Conservation (phyloP, 2,113 vertebrate genomes). For the Tupaia chinensis region DNA sequence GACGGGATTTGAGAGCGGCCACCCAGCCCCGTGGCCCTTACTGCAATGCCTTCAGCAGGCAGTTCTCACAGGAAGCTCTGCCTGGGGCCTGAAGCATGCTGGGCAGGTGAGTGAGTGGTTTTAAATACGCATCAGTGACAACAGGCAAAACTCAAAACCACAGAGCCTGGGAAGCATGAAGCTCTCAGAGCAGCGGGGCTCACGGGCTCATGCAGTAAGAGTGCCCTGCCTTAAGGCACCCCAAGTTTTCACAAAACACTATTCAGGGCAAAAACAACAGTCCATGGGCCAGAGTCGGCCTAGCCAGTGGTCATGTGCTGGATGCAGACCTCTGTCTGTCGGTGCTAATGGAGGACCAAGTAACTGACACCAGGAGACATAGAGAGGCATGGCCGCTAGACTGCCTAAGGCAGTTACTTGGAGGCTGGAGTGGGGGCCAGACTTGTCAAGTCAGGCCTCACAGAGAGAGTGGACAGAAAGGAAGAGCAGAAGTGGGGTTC, state of each 20-base stretch:
- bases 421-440: neutral
- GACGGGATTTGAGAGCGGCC: neutral
- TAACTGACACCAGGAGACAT: neutral
- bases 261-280: neutral
- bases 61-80: neutral
- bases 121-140: too few relatives aligned
- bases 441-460: neutral
- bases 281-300: neutral
- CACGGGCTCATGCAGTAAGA: too few relatives aligned
- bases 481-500: neutral
- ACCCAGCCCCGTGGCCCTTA: neutral
- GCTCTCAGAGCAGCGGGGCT: too few relatives aligned
- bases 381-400: neutral
- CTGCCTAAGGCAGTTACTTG: too few relatives aligned
- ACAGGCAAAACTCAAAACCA: too few relatives aligned
- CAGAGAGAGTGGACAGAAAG: too few relatives aligned
- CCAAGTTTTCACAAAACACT: neutral
- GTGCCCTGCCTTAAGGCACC: rapidly evolving
- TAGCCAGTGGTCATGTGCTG: neutral
- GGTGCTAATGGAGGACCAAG: neutral
- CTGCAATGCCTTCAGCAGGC: rapidly evolving
- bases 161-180: neutral
- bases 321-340: neutral
- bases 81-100: too few relatives aligned
- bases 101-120: too few relatives aligned